A percentile compares a stretch with the other conserved stretches of the same genome.
These are phyloP conservation scores for Tenthredo scrophulariae DNA, from an alignment of 2,888 invertebrate genomes.

Conservation along the genomic window DNA sequence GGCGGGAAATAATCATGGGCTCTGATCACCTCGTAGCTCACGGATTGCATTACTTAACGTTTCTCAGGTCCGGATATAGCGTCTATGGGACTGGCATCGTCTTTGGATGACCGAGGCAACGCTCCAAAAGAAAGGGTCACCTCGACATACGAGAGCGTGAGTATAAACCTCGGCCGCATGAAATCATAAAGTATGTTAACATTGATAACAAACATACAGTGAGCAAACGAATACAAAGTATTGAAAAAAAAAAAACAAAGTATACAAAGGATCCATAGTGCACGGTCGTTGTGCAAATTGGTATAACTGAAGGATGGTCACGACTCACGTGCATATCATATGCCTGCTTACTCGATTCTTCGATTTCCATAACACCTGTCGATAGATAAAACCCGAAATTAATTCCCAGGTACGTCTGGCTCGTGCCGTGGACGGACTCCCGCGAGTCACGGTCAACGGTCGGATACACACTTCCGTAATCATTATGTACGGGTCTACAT, in stretches of 20 bases:
- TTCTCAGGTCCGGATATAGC: constrained; percentile 86
- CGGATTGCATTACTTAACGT: background rate
- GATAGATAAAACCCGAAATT: background rate
- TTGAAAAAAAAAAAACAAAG: too few relatives aligned
- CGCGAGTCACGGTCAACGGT: background rate
- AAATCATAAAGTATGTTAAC: background rate
- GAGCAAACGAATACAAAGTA: too few relatives aligned
- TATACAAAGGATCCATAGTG: too few relatives aligned
- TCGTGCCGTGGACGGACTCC: background rate
- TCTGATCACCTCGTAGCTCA: background rate
- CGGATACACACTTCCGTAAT: background rate
- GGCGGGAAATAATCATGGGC: background rate
- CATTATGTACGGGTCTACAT: background rate
- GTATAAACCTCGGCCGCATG: constrained; percentile 31
- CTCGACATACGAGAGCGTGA: constrained; percentile 64
- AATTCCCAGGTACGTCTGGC: constrained; percentile 7
- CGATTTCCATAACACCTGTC: background rate
- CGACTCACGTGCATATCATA: background rate
- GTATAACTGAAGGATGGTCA: background rate
- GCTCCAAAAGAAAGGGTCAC: constrained; percentile 58
- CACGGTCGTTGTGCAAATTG: background rate
- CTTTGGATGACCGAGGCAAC: constrained; percentile 78
- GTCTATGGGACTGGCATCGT: constrained; percentile 87
- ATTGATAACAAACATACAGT: background rate
- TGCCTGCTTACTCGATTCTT: background rate